Conservation (phyloP, 1,140 invertebrate species). For the Andricus grossulariae region DNA sequence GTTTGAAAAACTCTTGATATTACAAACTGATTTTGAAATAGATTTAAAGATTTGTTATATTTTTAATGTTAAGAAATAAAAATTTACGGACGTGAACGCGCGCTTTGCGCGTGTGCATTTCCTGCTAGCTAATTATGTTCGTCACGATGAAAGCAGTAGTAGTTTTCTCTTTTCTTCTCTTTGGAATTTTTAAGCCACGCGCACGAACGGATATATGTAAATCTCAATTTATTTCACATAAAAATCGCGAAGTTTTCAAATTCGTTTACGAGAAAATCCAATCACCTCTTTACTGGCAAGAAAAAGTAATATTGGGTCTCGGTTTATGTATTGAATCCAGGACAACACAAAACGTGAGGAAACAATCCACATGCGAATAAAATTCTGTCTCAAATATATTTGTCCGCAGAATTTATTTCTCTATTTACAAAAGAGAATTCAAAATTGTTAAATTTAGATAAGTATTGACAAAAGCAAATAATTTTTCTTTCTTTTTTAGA, state of each 20-base stretch:
- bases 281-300: neutral
- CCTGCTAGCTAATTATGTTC: neutral
- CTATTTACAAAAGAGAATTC: too few species aligned
- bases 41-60: neutral
- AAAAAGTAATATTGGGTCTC: constrained; percentile 18
- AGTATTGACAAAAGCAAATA: too few species aligned
- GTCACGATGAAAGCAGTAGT: neutral
- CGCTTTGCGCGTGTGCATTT: too few species aligned
- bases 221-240: neutral
- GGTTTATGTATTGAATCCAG: constrained; percentile 14
- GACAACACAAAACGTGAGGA: constrained; percentile 27
- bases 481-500: too few species aligned
- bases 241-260: constrained; percentile 20
- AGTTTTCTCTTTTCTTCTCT: neutral
- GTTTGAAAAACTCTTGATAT: too few species aligned
- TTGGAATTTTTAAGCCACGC: neutral
- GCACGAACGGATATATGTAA: constrained; percentile 4
- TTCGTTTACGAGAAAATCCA: constrained; percentile 1
- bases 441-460: too few species aligned
- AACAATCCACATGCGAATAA: neutral
- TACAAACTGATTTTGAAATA: too few species aligned
- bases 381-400: neutral
- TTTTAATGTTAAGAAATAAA: neutral
- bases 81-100: too few species aligned
- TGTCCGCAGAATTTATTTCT: neutral